Conservation (phyloP, 2,888 invertebrate species). For the Drosophila anomalata region DNA sequence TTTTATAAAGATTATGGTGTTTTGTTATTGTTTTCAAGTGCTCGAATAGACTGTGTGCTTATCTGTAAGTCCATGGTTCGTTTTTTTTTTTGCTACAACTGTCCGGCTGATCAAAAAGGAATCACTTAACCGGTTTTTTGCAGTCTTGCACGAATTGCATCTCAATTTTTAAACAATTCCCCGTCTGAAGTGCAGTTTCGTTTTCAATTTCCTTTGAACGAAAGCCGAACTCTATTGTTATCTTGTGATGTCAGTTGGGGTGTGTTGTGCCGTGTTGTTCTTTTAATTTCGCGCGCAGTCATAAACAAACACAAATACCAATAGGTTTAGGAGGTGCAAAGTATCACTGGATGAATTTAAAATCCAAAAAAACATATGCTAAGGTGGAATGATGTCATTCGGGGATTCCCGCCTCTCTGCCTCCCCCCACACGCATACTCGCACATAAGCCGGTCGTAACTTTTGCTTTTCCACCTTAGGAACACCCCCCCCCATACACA, state of each 20-base stretch:
- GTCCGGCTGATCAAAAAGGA: neutral
- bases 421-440: constrained; percentile 9
- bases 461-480: constrained; percentile 11
- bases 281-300: constrained; percentile 17
- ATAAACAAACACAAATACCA: neutral
- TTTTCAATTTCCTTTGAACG: neutral
- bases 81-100: constrained; percentile 11
- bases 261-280: constrained; percentile 2
- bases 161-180: neutral
- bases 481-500: too few species aligned
- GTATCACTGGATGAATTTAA: constrained; percentile 37
- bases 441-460: constrained; percentile 48
- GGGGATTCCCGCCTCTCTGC: constrained; percentile 33
- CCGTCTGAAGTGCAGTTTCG: neutral
- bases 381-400: constrained; percentile 39
- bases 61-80: constrained; percentile 10
- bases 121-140: constrained; percentile 32
- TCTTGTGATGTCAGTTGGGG: constrained; percentile 3
- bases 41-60: constrained; percentile 13
- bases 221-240: neutral
- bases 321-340: constrained; percentile 7
- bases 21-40: neutral
- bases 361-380: constrained; percentile 28
- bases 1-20: constrained; percentile 1
- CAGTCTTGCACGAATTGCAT: constrained; percentile 7